phyloP scores from a whole-genome alignment of 2,888 invertebrate genomes.

The Anoncus sp. region DNA sequence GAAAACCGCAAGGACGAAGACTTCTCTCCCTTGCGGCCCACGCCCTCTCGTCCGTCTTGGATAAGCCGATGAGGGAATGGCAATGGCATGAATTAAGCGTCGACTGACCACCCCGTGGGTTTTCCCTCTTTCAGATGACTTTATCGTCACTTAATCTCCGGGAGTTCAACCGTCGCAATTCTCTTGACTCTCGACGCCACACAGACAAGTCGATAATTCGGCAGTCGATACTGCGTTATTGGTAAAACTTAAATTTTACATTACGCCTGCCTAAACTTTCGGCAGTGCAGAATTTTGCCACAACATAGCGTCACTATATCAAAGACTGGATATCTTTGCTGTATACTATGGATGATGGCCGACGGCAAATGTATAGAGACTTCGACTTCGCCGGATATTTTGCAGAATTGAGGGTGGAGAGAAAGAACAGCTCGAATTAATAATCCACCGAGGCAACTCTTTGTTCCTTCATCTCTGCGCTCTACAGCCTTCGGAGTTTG shows the following conservation, averaged over 20 bases:
- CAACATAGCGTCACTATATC: background rate
- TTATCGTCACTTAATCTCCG: conserved; percentile 58
- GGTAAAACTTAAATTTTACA: background rate
- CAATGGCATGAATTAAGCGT: conserved; percentile 60
- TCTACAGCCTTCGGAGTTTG: background rate
- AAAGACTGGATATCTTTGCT: background rate
- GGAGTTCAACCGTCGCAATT: conserved; percentile 29
- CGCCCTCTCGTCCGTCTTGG: conserved; percentile 22
- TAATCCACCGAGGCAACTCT: conserved; percentile 15
- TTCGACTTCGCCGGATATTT: conserved; percentile 5
- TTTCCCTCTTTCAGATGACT: conserved; percentile 32
- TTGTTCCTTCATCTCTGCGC: background rate
- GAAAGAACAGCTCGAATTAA: conserved; percentile 30
- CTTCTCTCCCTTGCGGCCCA: conserved; percentile 31
- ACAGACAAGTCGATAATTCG: background rate
- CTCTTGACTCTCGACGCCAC: conserved; percentile 7
- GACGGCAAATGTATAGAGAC: too few relatives aligned
- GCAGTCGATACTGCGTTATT: conserved; percentile 13
- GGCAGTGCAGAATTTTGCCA: background rate
- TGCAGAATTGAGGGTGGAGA: background rate
- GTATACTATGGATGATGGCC: background rate
- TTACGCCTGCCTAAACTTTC: background rate
- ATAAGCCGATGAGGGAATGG: conserved; percentile 36
- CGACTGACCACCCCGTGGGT: conserved; percentile 52
- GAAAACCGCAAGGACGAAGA: conserved; percentile 38